Base-by-base conservation (phyloP, 2,113 vertebrate species). In the Osmerus mordax region DNA sequence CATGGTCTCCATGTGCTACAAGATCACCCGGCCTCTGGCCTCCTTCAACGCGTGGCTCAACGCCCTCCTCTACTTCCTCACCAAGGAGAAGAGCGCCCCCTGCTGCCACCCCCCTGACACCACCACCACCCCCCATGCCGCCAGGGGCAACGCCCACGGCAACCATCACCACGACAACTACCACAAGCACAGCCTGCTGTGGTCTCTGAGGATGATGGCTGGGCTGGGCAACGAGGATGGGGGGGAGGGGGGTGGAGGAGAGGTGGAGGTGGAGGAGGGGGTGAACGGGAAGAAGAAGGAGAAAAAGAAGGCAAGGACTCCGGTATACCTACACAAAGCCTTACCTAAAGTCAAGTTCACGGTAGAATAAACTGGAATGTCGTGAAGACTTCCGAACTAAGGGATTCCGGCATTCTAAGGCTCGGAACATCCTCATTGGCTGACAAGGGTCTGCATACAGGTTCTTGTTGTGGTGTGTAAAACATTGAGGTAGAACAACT, bases 11-110 rank as follows among this genome's bases (percentile, higher is more conserved):
- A 93, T 94, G 83, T 94, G 93, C 85, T 94, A 94, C 61, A 94
- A 94, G 83, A 92, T 94, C 67, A 94, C 93, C 0, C 77, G 93
- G 63, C 93, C 93, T 1, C 84, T 94, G 65, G 93, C 93, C 0
- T 94, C 93, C 0, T 94, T 93, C 81, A 94, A 94, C 1, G 92
- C 93, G 2, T 94, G 92, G 90, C 92, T 94, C 61, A 94, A 94
- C 7, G 93, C 93, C 5, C 87, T 94, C 28, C 91, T 94, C 54
- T 94, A 94, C 77, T 94, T 94, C 81, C 84, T 94, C 19, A 94
- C 93, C 47, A 94, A 94, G 82, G 93, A 94, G 78, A 91, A 91
- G 74, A 84, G 81, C 3, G 74, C 78, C 18, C 74, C 85, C 28
- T 92, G 91, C 72, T 93, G 92, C 76, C 69, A 55, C 8, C 64